A percentile compares a stretch with the other conserved stretches of the same genome.
These are phyloP conservation scores for Cherax quadricarinatus DNA, from an alignment of 1,140 invertebrate genomes.

Conservation along the genomic window DNA sequence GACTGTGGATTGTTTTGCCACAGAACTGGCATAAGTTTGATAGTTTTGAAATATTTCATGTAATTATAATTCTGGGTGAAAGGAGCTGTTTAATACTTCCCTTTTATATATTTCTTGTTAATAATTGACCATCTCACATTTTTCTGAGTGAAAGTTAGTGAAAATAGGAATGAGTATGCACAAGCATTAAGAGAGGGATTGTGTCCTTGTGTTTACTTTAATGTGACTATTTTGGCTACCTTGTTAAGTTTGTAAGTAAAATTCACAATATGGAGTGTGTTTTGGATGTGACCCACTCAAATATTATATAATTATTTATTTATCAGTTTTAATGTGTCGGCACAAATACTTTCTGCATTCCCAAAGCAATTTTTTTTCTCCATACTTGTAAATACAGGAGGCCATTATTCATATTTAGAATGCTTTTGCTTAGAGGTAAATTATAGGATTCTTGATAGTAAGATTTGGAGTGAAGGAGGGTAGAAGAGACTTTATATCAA, in stretches of 20 bases:
- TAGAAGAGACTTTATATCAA: not conserved
- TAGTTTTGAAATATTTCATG: not conserved
- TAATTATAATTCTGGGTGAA: not conserved
- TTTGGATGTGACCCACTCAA: conserved; percentile 7
- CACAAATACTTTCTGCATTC: conserved; percentile 43
- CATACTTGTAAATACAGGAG: conserved; percentile 26
- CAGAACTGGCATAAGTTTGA: not conserved
- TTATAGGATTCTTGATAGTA: not conserved
- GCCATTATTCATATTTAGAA: conserved; percentile 14
- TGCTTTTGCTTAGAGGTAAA: not conserved
- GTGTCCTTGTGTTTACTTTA: not conserved
- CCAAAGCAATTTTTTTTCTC: conserved; percentile 12
- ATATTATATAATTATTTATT: conserved; percentile 22
- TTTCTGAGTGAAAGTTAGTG: conserved; percentile 13
- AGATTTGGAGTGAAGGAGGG: not conserved
- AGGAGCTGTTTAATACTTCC: not conserved
- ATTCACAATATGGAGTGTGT: not conserved
- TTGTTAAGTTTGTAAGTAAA: conserved; percentile 23
- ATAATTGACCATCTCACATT: not conserved
- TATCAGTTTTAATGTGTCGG: conserved; percentile 12
- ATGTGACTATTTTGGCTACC: conserved; percentile 1
- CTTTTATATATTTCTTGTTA: conserved; percentile 32
- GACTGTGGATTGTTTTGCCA: not conserved
- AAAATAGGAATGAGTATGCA: conserved; percentile 13
- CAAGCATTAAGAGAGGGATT: conserved; percentile 11